Evolutionary conservation across 1,140 invertebrate species (phyloP), one percentile per base, ranked within the genome.

Genomic region (Pinna nobilis): DNA sequence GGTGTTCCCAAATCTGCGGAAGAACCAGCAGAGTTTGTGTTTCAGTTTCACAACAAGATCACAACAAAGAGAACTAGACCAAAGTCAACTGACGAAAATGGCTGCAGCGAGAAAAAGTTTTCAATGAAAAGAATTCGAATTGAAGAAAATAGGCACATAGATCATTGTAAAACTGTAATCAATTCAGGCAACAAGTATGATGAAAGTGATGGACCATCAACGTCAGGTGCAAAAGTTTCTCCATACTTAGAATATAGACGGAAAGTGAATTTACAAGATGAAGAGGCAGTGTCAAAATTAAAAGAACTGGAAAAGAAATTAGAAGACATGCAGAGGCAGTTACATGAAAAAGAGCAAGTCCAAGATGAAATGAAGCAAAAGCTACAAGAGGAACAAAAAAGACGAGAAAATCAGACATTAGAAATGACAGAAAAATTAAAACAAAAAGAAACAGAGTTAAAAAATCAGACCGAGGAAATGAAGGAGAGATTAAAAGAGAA

Each of bases 341-440:
- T 90, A 91, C 93, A 88, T 91, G 89, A 84, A 63, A 86, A 86
- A 55, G 84, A 86, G 37, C 59, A 75, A 66, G 79, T 77, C 37
- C 73, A 84, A 39, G 72, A 74, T 47, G 70, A 77, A 35, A 82
- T 83, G 57, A 73, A 69, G 47, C 63, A 78, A 57, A 61, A 83
- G 50, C 61, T 84, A 33, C 78, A 85, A 60, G 75, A 72, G 63
- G 82, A 86, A 67, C 82, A 81, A 53, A 47, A 77, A 53, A 73
- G 79, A 55, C 57, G 78, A n/a, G 83, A 85, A 68, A 65, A 65
- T 6, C 65, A 70, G 32, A 68, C 33, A 18, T 64, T 57, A 50
- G 59, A 71, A 68, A 75, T 74, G 59, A 77, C 68, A 41, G 60
- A 70, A 28, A 65, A 25, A 25, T 30, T 71, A 23, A 67, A 74